A percentile compares a stretch with the other conserved stretches of the same genome.
phyloP scores from a whole-genome alignment of 2,113 vertebrate species.

The Tilapia sparmanii region DNA sequence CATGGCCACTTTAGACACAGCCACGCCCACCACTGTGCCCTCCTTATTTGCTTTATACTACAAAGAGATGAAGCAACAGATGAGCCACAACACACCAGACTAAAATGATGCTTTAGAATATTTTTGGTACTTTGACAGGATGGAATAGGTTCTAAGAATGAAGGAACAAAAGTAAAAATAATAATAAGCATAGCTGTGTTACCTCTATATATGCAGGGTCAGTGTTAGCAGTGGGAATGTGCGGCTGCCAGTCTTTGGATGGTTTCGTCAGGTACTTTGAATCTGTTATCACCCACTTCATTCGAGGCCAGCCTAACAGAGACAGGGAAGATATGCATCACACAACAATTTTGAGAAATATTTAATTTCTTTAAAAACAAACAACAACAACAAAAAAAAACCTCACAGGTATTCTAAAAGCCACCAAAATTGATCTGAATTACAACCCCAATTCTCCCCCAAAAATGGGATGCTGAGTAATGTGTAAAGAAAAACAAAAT shows the following conservation, averaged over 20 bases:
- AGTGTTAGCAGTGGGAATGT: constrained; percentile 88
- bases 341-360: neutral
- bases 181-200: neutral
- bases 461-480: neutral
- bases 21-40: constrained; percentile 96
- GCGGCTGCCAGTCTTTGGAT: constrained; percentile 97
- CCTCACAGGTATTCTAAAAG: neutral
- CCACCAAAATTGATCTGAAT: neutral
- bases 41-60: constrained; percentile 98
- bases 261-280: constrained; percentile 97
- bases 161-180: neutral
- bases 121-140: neutral
- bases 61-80: neutral
- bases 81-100: neutral
- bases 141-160: neutral
- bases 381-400: neutral
- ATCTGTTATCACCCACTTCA: constrained; percentile 98
- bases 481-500: neutral
- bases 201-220: constrained; percentile 97
- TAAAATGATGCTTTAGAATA: neutral
- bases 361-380: neutral
- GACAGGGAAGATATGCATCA: neutral
- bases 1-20: constrained; percentile 91
- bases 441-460: neutral
- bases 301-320: constrained; percentile 88